Evolutionary conservation across 2,113 vertebrate genomes (phyloP).

Genomic region (Lates calcarifer): DNA sequence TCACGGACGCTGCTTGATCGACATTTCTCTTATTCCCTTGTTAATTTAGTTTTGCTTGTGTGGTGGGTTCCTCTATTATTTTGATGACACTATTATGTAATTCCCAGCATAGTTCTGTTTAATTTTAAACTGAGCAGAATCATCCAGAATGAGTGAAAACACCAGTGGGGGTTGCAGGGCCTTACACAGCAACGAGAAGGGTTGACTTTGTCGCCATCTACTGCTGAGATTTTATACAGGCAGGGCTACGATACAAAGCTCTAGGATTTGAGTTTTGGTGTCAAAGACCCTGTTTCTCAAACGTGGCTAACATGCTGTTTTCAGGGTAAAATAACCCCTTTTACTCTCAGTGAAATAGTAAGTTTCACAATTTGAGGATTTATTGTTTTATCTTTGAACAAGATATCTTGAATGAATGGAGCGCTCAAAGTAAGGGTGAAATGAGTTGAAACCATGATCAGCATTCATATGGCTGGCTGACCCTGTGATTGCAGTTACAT

Average conservation of each 20-base stretch:
- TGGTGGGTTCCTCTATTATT: background rate
- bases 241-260: no score
- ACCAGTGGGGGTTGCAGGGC: no score
- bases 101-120: background rate
- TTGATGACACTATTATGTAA: background rate
- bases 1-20: background rate
- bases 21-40: background rate
- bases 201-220: constrained; percentile 50
- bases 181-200: background rate
- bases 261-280: background rate
- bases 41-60: background rate
- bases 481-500: no score
- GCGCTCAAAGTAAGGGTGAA: background rate
- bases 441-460: no score
- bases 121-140: background rate
- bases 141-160: background rate
- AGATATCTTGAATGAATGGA: background rate
- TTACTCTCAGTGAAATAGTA: background rate
- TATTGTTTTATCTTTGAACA: background rate
- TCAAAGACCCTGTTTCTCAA: background rate
- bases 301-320: background rate
- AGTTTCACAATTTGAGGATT: background rate
- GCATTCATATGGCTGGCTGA: no score
- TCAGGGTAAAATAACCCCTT: background rate
- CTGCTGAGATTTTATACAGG: background rate